These are phyloP conservation scores for Alexandromys fortis DNA, from an alignment of 2,113 vertebrate species.

Conservation along the genomic window DNA sequence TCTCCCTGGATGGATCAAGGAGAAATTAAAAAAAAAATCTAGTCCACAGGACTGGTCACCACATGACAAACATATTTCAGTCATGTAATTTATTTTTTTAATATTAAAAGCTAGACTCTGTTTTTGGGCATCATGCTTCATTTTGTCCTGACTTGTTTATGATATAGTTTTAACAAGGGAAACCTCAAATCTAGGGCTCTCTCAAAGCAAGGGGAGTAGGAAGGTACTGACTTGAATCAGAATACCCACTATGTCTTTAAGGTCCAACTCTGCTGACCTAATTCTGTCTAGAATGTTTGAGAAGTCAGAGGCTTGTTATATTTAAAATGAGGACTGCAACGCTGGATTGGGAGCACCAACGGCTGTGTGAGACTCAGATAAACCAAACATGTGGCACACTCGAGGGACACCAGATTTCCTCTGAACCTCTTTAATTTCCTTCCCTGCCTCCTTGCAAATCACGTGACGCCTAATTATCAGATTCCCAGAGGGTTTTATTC, in stretches of 20 bases:
- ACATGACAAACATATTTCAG: neutral
- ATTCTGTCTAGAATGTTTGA: neutral
- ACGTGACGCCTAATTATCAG: neutral
- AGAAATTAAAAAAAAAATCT: neutral
- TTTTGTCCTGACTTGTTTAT: conserved; percentile 32
- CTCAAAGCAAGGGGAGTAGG: neutral
- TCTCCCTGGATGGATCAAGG: neutral
- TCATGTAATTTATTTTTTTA: neutral
- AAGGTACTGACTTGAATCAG: neutral
- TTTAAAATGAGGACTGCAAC: neutral
- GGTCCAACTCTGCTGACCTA: neutral
- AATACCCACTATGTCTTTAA: rapidly evolving
- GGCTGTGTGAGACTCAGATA: neutral
- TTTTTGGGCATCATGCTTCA: neutral
- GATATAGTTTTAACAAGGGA: neutral
- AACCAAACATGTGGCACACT: neutral
- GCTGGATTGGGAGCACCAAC: neutral
- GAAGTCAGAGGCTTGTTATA: neutral
- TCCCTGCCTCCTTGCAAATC: neutral
- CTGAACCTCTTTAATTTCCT: neutral
- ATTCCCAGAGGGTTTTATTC: neutral
- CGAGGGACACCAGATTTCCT: neutral
- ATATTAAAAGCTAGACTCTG: conserved; percentile 7
- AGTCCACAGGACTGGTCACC: neutral
- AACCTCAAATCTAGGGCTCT: neutral